These are phyloP conservation scores for Eutolmus rufibarbis DNA, from an alignment of 2,888 invertebrate species.

Conservation along the genomic window DNA sequence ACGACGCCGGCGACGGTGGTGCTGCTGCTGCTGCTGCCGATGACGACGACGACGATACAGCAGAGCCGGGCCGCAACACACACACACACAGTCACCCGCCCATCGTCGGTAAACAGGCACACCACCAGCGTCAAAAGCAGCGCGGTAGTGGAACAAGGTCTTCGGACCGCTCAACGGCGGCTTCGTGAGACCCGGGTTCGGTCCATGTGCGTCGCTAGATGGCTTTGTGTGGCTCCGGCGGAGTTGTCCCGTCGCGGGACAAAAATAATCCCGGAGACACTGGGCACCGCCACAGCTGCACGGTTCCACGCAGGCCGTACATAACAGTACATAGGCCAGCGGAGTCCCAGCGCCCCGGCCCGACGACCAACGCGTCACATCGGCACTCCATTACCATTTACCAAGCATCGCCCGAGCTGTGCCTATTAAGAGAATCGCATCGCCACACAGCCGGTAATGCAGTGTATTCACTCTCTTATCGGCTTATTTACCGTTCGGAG, in stretches of 20 bases:
- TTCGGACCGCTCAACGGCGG: background rate
- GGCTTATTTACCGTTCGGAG: background rate
- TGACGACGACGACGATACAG: conserved; percentile 14
- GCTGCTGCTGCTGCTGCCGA: background rate
- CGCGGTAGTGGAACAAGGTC: background rate
- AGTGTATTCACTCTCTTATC: background rate
- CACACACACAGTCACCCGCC: conserved; percentile 18
- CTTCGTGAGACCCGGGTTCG: background rate
- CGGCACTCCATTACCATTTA: background rate
- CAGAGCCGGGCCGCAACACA: background rate
- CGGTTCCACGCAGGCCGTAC: background rate
- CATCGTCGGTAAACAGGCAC: background rate
- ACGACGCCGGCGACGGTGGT: background rate
- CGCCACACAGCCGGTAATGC: conserved; percentile 17
- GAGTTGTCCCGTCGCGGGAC: conserved; percentile 20
- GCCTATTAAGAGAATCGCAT: background rate
- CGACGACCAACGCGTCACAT: background rate
- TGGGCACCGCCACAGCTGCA: conserved; percentile 2
- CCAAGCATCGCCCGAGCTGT: background rate
- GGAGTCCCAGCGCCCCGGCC: background rate
- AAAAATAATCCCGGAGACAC: conserved; percentile 25
- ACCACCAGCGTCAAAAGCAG: background rate
- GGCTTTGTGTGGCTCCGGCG: conserved; percentile 14
- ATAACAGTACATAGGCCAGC: background rate
- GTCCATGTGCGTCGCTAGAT: conserved; percentile 7